Conservation (phyloP, 2,113 vertebrate genomes). For the human region GRCh38 chr6:111958001-111958500, state of each 20-base stretch:
- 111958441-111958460: neutral
- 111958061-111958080: neutral
- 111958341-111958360: slow-evolving; percentile 25
- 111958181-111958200: neutral
- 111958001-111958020: neutral
- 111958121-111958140: neutral
- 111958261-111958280: slow-evolving; percentile 50
- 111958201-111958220: neutral
- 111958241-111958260: slow-evolving; percentile 25
- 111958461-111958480: neutral
- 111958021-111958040: neutral
- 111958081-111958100: neutral
- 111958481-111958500: slow-evolving; percentile 28
- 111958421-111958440: neutral
- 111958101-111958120: slow-evolving; percentile 47
- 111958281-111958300: slow-evolving; percentile 62
- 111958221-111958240: neutral
- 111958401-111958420: neutral
- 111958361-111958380: neutral
- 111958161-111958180: neutral
- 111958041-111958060: neutral
- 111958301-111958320: slow-evolving; percentile 23
- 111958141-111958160: neutral
- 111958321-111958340: neutral
- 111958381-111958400: neutral